phyloP scores from a whole-genome alignment of 2,113 vertebrate species.

The Pycnonotus jocosus region DNA sequence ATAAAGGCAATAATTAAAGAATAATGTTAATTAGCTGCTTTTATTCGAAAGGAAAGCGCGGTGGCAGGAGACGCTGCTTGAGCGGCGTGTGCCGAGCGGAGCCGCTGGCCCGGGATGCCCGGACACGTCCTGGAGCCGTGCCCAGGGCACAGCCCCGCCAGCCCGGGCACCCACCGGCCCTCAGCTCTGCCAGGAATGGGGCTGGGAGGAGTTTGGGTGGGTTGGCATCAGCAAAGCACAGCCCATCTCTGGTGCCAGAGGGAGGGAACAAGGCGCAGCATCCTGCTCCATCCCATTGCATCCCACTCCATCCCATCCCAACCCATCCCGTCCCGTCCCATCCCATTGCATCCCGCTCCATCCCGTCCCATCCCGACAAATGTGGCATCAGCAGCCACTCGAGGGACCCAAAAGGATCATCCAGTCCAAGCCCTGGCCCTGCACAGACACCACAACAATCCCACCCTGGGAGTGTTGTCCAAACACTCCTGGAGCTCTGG shows the following conservation, averaged over 20 bases:
- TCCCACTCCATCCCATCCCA: too few relatives aligned
- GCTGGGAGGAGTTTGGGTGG: not conserved
- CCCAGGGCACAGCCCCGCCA: accelerated
- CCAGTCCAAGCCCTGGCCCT: accelerated
- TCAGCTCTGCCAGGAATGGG: not conserved
- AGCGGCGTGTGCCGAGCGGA: not conserved
- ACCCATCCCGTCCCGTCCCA: not conserved
- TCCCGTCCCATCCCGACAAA: accelerated
- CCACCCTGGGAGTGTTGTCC: accelerated
- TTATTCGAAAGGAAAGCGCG: slow-evolving; percentile 67
- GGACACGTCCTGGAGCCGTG: not conserved
- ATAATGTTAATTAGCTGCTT: slow-evolving; percentile 86
- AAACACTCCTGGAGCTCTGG: not conserved
- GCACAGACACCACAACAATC: not conserved
- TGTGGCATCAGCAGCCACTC: accelerated
- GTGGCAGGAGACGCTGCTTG: slow-evolving; percentile 49
- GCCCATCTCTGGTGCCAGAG: accelerated
- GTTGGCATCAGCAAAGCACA: accelerated
- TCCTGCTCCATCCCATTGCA: not conserved
- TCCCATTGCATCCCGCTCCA: not conserved
- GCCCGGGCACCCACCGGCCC: not conserved
- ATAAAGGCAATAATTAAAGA: slow-evolving; percentile 87
- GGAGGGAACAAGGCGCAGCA: not conserved
- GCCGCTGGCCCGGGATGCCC: not conserved
- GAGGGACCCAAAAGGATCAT: not conserved